Evolutionary conservation across 2,113 vertebrate species (phyloP).

Genomic region (Meriones unguiculatus): DNA sequence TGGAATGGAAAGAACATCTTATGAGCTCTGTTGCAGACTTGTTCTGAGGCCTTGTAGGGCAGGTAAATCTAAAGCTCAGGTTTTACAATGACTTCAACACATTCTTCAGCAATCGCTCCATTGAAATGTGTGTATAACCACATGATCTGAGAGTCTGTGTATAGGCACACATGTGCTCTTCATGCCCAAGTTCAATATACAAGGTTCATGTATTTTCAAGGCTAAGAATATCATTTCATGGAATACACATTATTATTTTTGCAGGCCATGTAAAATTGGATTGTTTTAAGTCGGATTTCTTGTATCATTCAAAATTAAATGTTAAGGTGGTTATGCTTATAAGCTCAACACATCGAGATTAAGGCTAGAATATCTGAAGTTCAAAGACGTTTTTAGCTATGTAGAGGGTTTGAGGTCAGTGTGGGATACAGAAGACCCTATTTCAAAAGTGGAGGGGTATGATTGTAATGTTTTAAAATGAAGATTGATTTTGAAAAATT

Average conservation of each 20-base stretch:
- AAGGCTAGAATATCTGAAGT: background rate
- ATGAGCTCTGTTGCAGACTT: conserved; percentile 42
- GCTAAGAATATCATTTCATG: conserved; percentile 39
- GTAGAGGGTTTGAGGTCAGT: background rate
- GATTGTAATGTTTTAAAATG: conserved; percentile 23
- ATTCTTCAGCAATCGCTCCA: background rate
- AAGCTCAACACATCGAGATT: background rate
- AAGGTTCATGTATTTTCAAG: conserved; percentile 34
- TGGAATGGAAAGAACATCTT: conserved; percentile 54
- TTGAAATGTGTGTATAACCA: background rate
- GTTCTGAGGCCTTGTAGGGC: conserved; percentile 41
- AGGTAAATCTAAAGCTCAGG: conserved; percentile 49
- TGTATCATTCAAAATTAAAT: conserved; percentile 60
- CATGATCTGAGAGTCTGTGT: background rate
- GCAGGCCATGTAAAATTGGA: conserved; percentile 63
- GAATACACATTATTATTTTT: conserved; percentile 47
- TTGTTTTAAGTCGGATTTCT: conserved; percentile 44
- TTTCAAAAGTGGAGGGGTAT: background rate
- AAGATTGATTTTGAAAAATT: conserved; percentile 24
- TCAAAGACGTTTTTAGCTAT: background rate
- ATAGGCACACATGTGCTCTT: background rate
- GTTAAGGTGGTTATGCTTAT: background rate
- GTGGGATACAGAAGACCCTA: background rate
- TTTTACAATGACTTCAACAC: conserved; percentile 45
- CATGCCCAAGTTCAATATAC: conserved; percentile 4